Conservation (phyloP, 2,113 vertebrate species). For the Leptodactylus fuscus region DNA sequence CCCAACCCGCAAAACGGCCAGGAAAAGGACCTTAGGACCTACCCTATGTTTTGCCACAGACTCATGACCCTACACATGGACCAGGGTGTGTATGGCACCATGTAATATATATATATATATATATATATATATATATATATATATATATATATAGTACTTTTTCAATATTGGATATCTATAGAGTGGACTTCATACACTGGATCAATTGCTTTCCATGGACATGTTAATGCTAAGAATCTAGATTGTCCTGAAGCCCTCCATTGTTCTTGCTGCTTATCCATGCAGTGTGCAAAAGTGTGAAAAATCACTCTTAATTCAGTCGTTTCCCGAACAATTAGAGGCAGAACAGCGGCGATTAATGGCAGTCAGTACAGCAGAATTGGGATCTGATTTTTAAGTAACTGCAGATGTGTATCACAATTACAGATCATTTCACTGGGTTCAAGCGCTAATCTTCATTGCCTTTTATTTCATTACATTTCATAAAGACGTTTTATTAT, state of each 20-base stretch:
- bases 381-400: conserved; percentile 20
- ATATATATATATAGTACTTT: no score
- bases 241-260: neutral
- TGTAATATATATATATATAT: no score
- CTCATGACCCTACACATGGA: no score
- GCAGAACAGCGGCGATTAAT: conserved; percentile 33
- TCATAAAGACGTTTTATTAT: conserved; percentile 35
- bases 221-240: no score
- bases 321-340: conserved; percentile 40
- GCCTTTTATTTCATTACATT: conserved; percentile 32
- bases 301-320: conserved; percentile 3
- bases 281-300: neutral
- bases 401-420: conserved; percentile 49
- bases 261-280: neutral
- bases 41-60: no score
- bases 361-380: conserved; percentile 14
- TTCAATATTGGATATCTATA: no score
- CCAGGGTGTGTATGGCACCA: no score
- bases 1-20: no score
- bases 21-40: no score
- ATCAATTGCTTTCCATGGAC: no score
- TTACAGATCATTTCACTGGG: conserved; percentile 23
- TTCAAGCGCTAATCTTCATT: conserved; percentile 2
- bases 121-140: no score
- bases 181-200: no score